Conservation (phyloP, 1,140 invertebrate genomes). For the Caenorhabditis elegans region DNA sequence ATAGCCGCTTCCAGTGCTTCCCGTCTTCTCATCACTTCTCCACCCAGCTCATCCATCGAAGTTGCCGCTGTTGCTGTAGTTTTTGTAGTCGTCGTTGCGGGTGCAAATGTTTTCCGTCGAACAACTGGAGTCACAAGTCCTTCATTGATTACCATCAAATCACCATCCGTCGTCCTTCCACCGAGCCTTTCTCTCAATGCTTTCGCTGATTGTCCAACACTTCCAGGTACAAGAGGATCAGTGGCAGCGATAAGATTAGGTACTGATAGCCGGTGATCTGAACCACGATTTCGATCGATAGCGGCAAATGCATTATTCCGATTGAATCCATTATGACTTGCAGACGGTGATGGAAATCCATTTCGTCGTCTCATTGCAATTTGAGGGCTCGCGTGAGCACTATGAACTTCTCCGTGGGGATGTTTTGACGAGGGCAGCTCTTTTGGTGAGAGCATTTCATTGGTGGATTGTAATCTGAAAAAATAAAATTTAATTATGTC, state of each 20-base stretch:
- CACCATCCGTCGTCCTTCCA: conserved; percentile 34
- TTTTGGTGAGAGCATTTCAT: conserved; percentile 8
- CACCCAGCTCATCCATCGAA: background rate
- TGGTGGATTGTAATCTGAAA: conserved; percentile 29
- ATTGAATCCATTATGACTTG: background rate
- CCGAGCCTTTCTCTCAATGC: conserved; percentile 45
- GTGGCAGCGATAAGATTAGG: conserved; percentile 42
- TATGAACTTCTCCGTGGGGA: conserved; percentile 7
- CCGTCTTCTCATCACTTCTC: background rate
- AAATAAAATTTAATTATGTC: background rate
- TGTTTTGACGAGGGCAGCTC: background rate
- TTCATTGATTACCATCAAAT: conserved; percentile 55
- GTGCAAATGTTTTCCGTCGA: conserved; percentile 51
- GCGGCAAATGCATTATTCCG: background rate
- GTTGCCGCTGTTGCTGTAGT: background rate
- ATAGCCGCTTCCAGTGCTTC: conserved; percentile 9
- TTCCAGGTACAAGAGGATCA: conserved; percentile 5
- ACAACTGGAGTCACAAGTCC: conserved; percentile 59
- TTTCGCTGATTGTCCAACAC: conserved; percentile 30
- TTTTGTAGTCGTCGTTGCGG: no score
- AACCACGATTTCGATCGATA: background rate
- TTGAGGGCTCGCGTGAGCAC: conserved; percentile 1
- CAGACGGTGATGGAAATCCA: background rate
- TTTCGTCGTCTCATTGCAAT: background rate
- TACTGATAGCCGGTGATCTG: conserved; percentile 47